phyloP scores from a whole-genome alignment of 2,888 invertebrate species.

The Eupsilia transversa region DNA sequence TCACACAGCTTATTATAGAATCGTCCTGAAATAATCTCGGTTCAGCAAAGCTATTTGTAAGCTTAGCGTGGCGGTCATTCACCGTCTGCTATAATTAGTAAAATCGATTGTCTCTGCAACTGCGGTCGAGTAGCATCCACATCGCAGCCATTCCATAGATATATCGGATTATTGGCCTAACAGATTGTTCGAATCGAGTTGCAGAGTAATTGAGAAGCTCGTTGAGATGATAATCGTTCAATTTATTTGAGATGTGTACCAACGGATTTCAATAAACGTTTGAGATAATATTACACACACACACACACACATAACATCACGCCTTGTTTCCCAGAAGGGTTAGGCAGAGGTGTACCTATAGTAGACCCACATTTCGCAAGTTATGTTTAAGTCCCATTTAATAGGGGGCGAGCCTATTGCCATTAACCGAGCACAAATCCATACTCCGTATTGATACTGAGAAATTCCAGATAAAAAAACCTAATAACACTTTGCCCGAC shows the following conservation, averaged over 20 bases:
- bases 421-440: too few species aligned
- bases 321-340: too few species aligned
- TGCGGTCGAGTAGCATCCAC: constrained; percentile 36
- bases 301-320: too few species aligned
- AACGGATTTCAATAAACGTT: constrained; percentile 3
- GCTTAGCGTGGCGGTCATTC: constrained; percentile 60
- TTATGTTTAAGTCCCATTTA: too few species aligned
- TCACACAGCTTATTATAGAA: neutral
- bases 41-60: constrained; percentile 33
- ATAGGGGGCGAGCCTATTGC: too few species aligned
- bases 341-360: too few species aligned
- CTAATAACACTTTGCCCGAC: too few species aligned
- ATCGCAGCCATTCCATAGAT: constrained; percentile 45
- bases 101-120: constrained; percentile 71
- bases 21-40: constrained; percentile 24
- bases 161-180: constrained; percentile 40
- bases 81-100: constrained; percentile 74
- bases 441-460: too few species aligned
- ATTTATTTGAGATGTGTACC: constrained; percentile 14
- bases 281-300: constrained; percentile 8
- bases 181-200: constrained; percentile 21
- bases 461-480: too few species aligned
- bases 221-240: constrained; percentile 14
- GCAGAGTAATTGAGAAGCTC: constrained; percentile 29
- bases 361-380: too few species aligned